Percentiles rank a stretch among this genome's conserved stretches.
These are phyloP conservation scores for Pseudorhombus dupliciocellatus DNA, from an alignment of 2,113 vertebrate genomes.

Conservation along the genomic window DNA sequence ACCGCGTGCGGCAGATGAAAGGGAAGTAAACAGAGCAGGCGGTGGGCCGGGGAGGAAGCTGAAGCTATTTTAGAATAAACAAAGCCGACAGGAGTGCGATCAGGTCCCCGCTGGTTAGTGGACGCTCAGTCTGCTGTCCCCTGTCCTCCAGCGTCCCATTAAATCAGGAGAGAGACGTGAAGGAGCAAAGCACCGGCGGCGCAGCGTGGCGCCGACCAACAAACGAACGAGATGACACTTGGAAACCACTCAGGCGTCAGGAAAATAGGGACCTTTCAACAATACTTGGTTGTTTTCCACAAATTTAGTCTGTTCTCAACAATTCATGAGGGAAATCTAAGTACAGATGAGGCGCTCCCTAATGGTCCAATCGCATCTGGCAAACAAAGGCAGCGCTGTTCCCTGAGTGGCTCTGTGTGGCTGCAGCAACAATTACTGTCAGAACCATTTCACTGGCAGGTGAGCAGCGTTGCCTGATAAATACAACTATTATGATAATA, in stretches of 20 bases:
- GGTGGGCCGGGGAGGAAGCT: slow-evolving; percentile 4
- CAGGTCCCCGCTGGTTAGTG: slow-evolving; percentile 25
- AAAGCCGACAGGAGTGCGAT: slow-evolving; percentile 35
- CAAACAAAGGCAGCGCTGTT: slow-evolving; percentile 38
- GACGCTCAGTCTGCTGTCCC: slow-evolving; percentile 37
- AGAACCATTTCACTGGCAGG: slow-evolving; percentile 21
- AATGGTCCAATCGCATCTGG: slow-evolving; percentile 38
- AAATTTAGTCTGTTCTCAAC: slow-evolving; percentile 23
- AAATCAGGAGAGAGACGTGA: slow-evolving; percentile 27
- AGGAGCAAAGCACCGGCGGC: slow-evolving; percentile 17
- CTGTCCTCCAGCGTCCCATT: slow-evolving; percentile 54
- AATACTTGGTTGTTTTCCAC: slow-evolving; percentile 30
- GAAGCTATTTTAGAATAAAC: slow-evolving; percentile 49
- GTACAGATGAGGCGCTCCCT: slow-evolving; percentile 15
- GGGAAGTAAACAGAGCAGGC: slow-evolving; percentile 12
- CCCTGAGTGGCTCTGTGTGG: slow-evolving; percentile 11
- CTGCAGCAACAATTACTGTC: slow-evolving; percentile 59
- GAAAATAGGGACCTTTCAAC: slow-evolving; percentile 23
- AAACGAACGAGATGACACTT: slow-evolving; percentile 21
- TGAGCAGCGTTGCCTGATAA: slow-evolving; percentile 32
- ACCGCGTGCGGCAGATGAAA: slow-evolving; percentile 29
- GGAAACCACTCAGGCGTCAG: slow-evolving; percentile 23
- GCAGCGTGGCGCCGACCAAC: slow-evolving; percentile 19
- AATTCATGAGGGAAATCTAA: slow-evolving; percentile 25
- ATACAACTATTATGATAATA: slow-evolving; percentile 33